Evolutionary conservation across 2,888 invertebrate genomes (phyloP).

Genomic region (Thereva unica): DNA sequence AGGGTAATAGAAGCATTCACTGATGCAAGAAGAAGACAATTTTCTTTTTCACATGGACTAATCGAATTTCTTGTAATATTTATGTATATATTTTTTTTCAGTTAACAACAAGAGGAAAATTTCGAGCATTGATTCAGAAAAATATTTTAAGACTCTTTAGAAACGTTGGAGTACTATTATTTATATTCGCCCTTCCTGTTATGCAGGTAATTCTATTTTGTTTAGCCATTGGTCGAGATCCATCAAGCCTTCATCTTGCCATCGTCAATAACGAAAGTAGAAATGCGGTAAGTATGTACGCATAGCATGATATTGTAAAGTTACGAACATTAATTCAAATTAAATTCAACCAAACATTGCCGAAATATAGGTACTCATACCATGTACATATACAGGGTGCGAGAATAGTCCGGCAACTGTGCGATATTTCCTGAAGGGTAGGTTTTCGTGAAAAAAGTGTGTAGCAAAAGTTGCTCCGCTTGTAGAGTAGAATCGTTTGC

Average conservation of each 20-base stretch:
- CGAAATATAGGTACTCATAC: no score
- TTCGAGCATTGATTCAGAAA: slow-evolving; percentile 81
- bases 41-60: no score
- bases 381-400: no score
- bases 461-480: no score
- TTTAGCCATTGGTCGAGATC: slow-evolving; percentile 87
- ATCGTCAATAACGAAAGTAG: slow-evolving; percentile 74
- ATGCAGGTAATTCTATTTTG: slow-evolving; percentile 94
- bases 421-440: no score
- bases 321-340: slow-evolving; percentile 42
- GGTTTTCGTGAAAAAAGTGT: no score
- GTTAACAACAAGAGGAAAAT: slow-evolving; percentile 82
- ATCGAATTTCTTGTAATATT: no score
- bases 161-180: slow-evolving; percentile 90
- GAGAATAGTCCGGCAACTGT: no score
- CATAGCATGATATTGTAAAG: background rate
- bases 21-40: no score
- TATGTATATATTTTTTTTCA: slow-evolving; percentile 55
- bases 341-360: no score
- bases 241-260: slow-evolving; percentile 78
- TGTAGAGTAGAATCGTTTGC: no score
- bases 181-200: slow-evolving; percentile 91
- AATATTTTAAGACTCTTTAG: slow-evolving; percentile 91
- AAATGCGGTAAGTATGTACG: slow-evolving; percentile 48
- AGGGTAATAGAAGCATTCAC: no score